Evolutionary conservation across 2,113 vertebrate genomes (phyloP), one percentile per base, ranked within the genome.

Genomic region (Oophaga pumilio): DNA sequence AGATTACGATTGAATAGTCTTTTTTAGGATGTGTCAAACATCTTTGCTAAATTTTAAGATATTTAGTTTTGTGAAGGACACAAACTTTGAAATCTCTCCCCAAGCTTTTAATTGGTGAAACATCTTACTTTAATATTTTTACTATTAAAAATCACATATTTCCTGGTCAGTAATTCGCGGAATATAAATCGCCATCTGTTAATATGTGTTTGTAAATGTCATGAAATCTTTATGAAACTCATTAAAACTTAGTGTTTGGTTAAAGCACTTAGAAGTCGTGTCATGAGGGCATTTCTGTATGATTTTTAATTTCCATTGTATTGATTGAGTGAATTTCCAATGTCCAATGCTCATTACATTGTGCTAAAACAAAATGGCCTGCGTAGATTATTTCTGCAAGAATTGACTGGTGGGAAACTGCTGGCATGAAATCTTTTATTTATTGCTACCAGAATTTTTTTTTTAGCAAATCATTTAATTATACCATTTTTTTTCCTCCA

Each of bases 301-400:
- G 57, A 79, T 69, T 79, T 79, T 50, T 14, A 18, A 11, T 53
- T 76, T 76, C 6, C 10, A 33, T 53, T 68, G n/a, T 43, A 86
- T 80, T 79, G 76, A 81, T 62, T 12, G 52, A 68, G 8, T n/a
- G 26, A 17, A 20, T 56, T 57, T 69, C 85, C 85, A 66, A 76
- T 69, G 76, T 78, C 50, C 28, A 59, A n/a, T 13, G 12, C 24
- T 69, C 64, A 71, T 86, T 86, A 86, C 76, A 56, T 50, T 22
- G 76, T 43, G 76, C 68, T 86, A 80, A 80, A 80, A 78, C 60
- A 66, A 78, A 71, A 78, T 80, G 60, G 26, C 66, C 77, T 50
- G 76, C 56, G 76, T 60, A 43, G 76, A 76, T 50, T 62, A 79
- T 71, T 86, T 80, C 24, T 33, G 62, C 4, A 17, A 57, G 28